These are phyloP conservation scores for Tetramorium bicarinatum DNA, from an alignment of 2,888 invertebrate species.

Conservation along the genomic window DNA sequence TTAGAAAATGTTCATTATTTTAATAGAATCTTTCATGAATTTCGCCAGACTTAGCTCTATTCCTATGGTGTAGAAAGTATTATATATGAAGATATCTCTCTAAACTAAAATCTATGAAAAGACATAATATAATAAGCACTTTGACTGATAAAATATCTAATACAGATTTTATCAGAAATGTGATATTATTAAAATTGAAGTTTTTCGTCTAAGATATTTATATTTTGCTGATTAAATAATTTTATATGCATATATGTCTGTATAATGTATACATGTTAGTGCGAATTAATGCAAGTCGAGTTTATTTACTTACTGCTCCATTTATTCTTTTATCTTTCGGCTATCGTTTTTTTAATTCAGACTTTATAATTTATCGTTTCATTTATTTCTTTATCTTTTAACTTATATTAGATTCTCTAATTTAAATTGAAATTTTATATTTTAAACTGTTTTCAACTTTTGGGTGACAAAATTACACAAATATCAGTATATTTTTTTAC, in stretches of 20 bases:
- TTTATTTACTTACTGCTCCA: not conserved
- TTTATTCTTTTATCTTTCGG: not conserved
- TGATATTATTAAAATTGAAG: not conserved
- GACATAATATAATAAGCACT: not conserved
- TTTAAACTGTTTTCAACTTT: not conserved
- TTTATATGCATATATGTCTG: not conserved
- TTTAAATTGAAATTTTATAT: not conserved
- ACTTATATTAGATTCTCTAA: not conserved
- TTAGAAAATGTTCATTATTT: conserved; percentile 58
- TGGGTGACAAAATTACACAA: not conserved
- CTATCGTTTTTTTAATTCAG: not conserved
- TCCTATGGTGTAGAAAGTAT: not conserved
- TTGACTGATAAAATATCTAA: not conserved
- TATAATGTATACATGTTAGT: not conserved
- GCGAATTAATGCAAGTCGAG: not conserved
- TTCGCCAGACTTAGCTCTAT: not conserved
- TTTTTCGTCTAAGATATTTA: not conserved
- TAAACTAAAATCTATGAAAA: not conserved
- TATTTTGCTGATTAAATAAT: not conserved
- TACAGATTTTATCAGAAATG: not conserved
- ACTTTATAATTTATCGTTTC: not conserved
- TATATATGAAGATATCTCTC: not conserved
- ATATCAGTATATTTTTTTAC: conserved; percentile 20
- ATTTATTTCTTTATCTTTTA: not conserved
- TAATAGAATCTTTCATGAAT: not conserved